Base-by-base conservation (phyloP, 2,797 vertebrate species). In the Delichon dasypus region DNA sequence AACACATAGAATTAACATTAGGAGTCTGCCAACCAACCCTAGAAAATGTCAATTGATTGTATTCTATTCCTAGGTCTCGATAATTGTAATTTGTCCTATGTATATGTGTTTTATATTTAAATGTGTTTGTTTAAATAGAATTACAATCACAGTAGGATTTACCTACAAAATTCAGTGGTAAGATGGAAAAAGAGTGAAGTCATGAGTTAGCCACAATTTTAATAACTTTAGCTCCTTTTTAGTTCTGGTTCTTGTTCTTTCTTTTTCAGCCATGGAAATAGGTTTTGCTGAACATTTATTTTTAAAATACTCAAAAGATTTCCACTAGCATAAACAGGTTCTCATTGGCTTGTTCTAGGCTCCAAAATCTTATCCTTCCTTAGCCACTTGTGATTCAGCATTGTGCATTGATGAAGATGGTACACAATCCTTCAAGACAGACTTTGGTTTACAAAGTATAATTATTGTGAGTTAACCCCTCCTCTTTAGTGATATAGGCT, bases 1-100 rank as follows among this genome's bases (percentile, higher is more conserved):
- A 93, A 87, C 85, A 82, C 74, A 29, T 90, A 62, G 64, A 91
- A 95, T 93, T 96, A 96, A 68, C 70, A 79, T 83, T 84, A 91
- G n/a, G 58, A 85, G 42, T 74, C 85, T 93, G 72, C 42, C 81
- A 90, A 86, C 40, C 26, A 88, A 70, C 67, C 29, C 73, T 76
- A 82, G 90, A 94, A 96, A 94, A 81, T 90, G 48, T 72, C 88
- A 82, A 34, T 71, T 81, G 47, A 89, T 91, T 95, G 71, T 77
- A 80, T 88, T 89, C 55, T 94, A 27, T 53, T 78, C 55, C 60
- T 83, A 90, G 23, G 12, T 81, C 51, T 67, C 11, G 6, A 90
- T 92, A 90, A 89, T 48, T 93, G 61, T 67, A 62, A 64, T 87
- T 78, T 90, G 6, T 70, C 27, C n/a, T 45, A 40, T 44, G 17